Evolutionary conservation across 2,888 invertebrate genomes (phyloP), one percentile per base, ranked within the genome.

Genomic region (Antheraea assamensis): DNA sequence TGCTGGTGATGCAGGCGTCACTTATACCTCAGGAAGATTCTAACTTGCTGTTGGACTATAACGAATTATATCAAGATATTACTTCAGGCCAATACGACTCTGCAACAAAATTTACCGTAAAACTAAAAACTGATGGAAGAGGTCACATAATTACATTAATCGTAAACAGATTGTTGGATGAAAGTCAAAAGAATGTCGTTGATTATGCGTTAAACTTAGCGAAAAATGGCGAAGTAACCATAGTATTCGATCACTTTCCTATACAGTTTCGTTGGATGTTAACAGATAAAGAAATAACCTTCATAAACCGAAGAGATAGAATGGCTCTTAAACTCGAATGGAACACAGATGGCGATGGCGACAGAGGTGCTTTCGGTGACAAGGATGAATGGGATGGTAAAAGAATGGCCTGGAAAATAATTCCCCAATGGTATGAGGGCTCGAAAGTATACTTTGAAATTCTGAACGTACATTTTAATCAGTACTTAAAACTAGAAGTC

Each of bases 401-500:
- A 7, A 71, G 66, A 71, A 42, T 74, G 27, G 66, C 61, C 19
- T 74, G 74, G 71, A 74, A 71, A 66, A 21, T 71, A 27, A 30
- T 72, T 1, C 66, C 68, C 3, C 19, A 66, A 24, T 71, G 71
- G 71, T 71, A 55, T 73, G 42, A 58, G 24, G 27, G 27, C 17
- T 42, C 66, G 10, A 66, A 17, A 21, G 52, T 66, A 17, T 71
- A 17, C 55, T 74, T 71, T 42, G 66, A 72, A 71, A 71, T 74
- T 1, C 17, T 64, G 19, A 74, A 74, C 35, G 52, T 64, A 1
- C 35, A 66, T 31, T 35, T 66, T 17, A 66, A 71, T 21, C 71
- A 61, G 66, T 74, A 71, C 64, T 71, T 74, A 27, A 74, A 74
- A 71, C 31, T 74, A 49, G 74, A 64, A 21, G 19, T 52, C 10